Percentiles rank a stretch among this genome's conserved stretches.
phyloP scores from a whole-genome alignment of 2,113 vertebrate genomes.

The Psephotus haematonotus region DNA sequence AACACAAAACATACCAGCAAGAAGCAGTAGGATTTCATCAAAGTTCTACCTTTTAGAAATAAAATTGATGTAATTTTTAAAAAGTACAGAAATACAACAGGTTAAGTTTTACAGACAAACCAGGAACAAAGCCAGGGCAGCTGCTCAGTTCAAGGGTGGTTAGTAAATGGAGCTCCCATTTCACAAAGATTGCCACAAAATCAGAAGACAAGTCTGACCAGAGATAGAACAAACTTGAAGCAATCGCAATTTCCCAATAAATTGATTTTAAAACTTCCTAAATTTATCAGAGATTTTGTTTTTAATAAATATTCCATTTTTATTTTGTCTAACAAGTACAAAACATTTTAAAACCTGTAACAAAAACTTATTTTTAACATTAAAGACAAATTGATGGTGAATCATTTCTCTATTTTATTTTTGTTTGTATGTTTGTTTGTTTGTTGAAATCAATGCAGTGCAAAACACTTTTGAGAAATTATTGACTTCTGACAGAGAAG shows the following conservation, averaged over 20 bases:
- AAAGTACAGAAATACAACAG: neutral
- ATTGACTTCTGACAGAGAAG: neutral
- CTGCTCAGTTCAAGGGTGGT: neutral
- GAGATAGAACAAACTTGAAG: neutral
- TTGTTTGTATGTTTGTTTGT: neutral
- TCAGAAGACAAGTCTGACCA: neutral
- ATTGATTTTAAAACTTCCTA: fast-evolving
- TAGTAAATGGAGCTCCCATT: neutral
- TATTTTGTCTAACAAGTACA: neutral
- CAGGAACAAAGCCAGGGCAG: neutral
- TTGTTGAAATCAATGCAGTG: neutral
- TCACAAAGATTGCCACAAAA: neutral
- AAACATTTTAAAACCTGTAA: neutral
- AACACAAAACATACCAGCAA: neutral
- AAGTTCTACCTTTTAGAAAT: neutral
- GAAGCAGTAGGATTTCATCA: neutral
- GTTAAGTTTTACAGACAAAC: neutral
- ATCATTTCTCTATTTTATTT: neutral
- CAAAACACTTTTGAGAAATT: neutral
- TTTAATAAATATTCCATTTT: neutral
- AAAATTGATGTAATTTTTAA: neutral
- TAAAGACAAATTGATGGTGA: neutral
- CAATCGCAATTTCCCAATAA: neutral
- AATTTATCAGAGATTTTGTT: neutral
- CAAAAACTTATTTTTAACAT: neutral